Evolutionary conservation across 2,797 vertebrate genomes (phyloP).

Genomic region (Brotula barbata): DNA sequence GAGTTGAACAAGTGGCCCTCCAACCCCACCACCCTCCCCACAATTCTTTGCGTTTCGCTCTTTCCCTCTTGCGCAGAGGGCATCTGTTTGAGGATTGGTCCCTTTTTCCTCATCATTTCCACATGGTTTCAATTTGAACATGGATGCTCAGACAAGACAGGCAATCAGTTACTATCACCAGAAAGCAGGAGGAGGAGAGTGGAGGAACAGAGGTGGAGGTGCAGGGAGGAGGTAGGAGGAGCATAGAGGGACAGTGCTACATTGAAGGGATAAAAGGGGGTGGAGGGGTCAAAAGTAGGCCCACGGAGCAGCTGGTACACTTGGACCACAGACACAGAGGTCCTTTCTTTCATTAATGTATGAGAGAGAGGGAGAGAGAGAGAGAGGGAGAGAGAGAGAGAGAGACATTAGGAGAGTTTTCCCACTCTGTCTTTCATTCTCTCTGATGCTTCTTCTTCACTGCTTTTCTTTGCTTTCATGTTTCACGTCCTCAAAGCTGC

Average conservation of each 20-base stretch:
- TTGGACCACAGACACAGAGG: conserved; percentile 49
- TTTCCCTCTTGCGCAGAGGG: conserved; percentile 42
- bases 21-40: conserved; percentile 26
- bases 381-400: conserved; percentile 17
- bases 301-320: conserved; percentile 46
- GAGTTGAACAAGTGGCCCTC: conserved; percentile 29
- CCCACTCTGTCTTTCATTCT: conserved; percentile 28
- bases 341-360: conserved; percentile 54
- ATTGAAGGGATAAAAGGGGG: conserved; percentile 36
- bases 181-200: conserved; percentile 76
- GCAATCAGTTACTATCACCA: conserved; percentile 99
- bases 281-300: conserved; percentile 42
- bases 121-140: conserved; percentile 70
- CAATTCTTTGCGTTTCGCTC: conserved; percentile 38
- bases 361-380: conserved; percentile 37
- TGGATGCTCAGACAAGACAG: conserved; percentile 97
- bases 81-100: conserved; percentile 36
- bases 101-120: conserved; percentile 27
- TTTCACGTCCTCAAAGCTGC: conserved; percentile 45
- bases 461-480: conserved; percentile 13
- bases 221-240: conserved; percentile 29
- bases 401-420: conserved; percentile 36
- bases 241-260: conserved; percentile 40
- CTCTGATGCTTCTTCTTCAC: conserved; percentile 20
- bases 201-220: conserved; percentile 33